Percentiles rank a stretch among this genome's conserved stretches.
Conservation (phyloP, 2,113 vertebrate genomes). For the Delphinus delphis region DNA sequence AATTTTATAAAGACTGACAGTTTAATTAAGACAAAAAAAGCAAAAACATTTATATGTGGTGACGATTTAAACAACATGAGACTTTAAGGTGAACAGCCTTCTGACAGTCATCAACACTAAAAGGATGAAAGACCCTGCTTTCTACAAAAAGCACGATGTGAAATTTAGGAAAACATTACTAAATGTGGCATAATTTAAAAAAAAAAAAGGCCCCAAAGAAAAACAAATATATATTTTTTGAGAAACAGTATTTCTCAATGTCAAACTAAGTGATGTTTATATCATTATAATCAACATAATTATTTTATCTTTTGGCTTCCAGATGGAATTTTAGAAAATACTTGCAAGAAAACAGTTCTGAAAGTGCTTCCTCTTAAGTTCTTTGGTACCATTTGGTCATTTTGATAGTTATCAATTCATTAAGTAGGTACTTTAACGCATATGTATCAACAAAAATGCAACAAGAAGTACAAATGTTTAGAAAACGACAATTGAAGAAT, state of each 20-base stretch:
- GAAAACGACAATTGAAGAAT: conserved; percentile 65
- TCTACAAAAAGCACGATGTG: conserved; percentile 36
- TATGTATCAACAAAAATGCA: conserved; percentile 78
- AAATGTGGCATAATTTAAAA: conserved; percentile 43
- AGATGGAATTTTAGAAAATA: conserved; percentile 54
- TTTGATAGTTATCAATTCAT: conserved; percentile 70
- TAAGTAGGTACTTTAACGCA: conserved; percentile 68
- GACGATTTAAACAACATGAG: conserved; percentile 60
- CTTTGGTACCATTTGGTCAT: conserved; percentile 79
- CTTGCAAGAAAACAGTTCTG: conserved; percentile 41
- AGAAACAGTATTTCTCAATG: conserved; percentile 7
- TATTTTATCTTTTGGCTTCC: conserved; percentile 59
- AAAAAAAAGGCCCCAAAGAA: conserved; percentile 1
- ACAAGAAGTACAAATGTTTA: conserved; percentile 70
- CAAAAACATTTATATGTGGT: conserved; percentile 52
- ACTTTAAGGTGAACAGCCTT: conserved; percentile 24
- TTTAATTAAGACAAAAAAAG: conserved; percentile 77
- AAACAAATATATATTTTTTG: neutral
- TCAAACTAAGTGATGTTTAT: neutral
- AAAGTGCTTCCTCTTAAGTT: conserved; percentile 70
- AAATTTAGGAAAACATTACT: conserved; percentile 32
- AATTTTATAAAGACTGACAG: conserved; percentile 75
- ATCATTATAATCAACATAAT: conserved; percentile 9
- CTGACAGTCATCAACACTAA: conserved; percentile 50
- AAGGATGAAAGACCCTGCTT: neutral